Conservation (phyloP, 53 echinoderm and acorn worm genomes). For the Crossaster papposus region DNA sequence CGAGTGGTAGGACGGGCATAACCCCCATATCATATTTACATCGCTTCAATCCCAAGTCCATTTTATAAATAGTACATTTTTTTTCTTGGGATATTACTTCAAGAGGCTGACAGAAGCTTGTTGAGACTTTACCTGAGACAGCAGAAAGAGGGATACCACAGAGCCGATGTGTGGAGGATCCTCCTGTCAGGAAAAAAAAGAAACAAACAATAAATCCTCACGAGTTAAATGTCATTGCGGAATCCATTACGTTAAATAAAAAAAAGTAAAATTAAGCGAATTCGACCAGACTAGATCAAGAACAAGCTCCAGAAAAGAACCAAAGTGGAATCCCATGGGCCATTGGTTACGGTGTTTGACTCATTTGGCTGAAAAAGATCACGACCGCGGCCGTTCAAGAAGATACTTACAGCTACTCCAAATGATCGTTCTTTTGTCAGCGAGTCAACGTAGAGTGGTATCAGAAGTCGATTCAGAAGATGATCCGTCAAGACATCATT, state of each 20-base stretch:
- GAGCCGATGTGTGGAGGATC: slow-evolving; percentile 80
- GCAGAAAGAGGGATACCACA: slow-evolving; percentile 83
- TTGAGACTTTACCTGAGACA: slow-evolving; percentile 84
- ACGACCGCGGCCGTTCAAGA: too few species aligned
- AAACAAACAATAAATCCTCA: neutral
- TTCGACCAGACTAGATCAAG: too few species aligned
- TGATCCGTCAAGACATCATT: slow-evolving; percentile 94
- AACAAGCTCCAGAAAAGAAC: neutral
- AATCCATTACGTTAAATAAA: neutral
- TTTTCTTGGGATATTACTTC: neutral
- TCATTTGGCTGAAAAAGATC: too few species aligned
- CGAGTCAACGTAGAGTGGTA: slow-evolving; percentile 93
- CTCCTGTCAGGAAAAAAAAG: slow-evolving; percentile 59
- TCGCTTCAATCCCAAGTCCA: neutral
- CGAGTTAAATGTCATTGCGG: too few species aligned
- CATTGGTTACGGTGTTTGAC: too few species aligned
- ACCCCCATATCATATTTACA: neutral
- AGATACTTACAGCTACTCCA: slow-evolving; percentile 75
- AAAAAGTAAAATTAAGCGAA: neutral
- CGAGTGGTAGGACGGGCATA: too few species aligned
- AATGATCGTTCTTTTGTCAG: slow-evolving; percentile 76
- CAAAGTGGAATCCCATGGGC: too few species aligned
- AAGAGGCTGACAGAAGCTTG: neutral
- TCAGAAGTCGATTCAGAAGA: slow-evolving; percentile 84
- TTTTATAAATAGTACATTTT: neutral